These are phyloP conservation scores for Suricata suricatta DNA, from an alignment of 2,113 vertebrate species.

Conservation along the genomic window DNA sequence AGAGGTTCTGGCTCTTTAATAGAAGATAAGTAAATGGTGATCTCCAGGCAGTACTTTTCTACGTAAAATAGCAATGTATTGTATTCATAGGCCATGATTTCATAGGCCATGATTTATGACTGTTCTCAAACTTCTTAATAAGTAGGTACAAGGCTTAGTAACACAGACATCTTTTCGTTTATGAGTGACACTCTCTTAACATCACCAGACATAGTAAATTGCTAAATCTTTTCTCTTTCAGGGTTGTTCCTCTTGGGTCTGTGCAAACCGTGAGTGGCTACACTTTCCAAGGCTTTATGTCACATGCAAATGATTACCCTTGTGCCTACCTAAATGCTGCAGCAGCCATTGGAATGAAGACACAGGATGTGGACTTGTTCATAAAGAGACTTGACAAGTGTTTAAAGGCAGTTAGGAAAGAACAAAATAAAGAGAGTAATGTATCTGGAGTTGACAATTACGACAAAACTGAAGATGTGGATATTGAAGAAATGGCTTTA, in stretches of 20 bases:
- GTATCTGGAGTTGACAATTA: conserved; percentile 40
- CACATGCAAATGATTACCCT: conserved; percentile 91
- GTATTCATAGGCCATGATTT: background rate
- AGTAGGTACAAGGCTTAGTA: background rate
- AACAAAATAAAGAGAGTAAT: conserved; percentile 77
- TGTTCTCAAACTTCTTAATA: conserved; percentile 9
- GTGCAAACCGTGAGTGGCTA: conserved; percentile 92
- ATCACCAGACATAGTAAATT: conserved; percentile 40
- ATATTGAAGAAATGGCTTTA: conserved; percentile 10
- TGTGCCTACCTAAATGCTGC: conserved; percentile 97
- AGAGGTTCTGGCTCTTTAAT: background rate
- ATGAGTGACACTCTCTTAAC: background rate
- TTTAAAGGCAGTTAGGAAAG: conserved; percentile 87
- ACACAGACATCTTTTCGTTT: conserved; percentile 16
- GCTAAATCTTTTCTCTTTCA: conserved; percentile 81
- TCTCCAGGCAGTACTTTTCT: background rate
- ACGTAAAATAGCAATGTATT: background rate
- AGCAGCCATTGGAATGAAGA: conserved; percentile 94
- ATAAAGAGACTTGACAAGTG: conserved; percentile 95
- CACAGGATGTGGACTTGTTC: conserved; percentile 92
- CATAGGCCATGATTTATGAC: background rate
- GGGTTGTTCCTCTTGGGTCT: conserved; percentile 92
- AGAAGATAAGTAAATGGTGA: background rate
- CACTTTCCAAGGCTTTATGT: conserved; percentile 95
- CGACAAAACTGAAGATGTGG: conserved; percentile 44